Percentiles rank a stretch among this genome's conserved stretches.
phyloP scores from a whole-genome alignment of 2,797 vertebrate genomes.

The Xenentodon cancila region DNA sequence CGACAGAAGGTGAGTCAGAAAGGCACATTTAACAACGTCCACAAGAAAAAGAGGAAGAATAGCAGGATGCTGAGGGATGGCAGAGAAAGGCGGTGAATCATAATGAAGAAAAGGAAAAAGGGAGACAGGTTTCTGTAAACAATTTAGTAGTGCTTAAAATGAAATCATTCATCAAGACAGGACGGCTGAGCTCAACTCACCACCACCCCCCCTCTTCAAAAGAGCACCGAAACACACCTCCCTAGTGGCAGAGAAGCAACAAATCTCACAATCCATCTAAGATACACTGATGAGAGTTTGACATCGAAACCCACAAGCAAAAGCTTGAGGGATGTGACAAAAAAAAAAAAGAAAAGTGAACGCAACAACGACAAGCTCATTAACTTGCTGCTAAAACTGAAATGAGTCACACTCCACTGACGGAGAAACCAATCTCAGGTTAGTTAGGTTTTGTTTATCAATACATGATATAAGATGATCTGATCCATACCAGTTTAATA shows the following conservation, averaged over 20 bases:
- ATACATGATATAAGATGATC: too few relatives aligned
- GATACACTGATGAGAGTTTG: constrained; percentile 4
- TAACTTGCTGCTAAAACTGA: constrained; percentile 28
- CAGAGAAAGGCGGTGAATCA: constrained; percentile 49
- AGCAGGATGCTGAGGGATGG: constrained; percentile 12
- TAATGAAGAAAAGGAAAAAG: constrained; percentile 16
- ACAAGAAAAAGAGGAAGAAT: constrained; percentile 32
- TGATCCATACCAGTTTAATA: background rate
- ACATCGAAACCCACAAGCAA: background rate
- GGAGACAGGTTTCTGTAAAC: constrained; percentile 48
- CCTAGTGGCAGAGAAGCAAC: constrained; percentile 15
- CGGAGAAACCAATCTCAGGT: background rate
- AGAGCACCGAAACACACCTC: constrained; percentile 9
- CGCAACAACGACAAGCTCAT: constrained; percentile 30
- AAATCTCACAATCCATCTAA: constrained; percentile 17
- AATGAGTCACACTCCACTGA: constrained; percentile 30
- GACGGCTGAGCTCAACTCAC: constrained; percentile 20
- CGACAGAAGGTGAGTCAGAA: constrained; percentile 27
- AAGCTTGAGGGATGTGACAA: background rate
- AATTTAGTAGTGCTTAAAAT: constrained; percentile 28
- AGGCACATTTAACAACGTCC: constrained; percentile 42
- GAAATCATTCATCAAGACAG: constrained; percentile 59
- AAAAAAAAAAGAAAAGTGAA: constrained; percentile 7
- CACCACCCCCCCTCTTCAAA: background rate
- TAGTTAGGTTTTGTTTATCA: too few relatives aligned